Base-by-base conservation (phyloP, 2,888 invertebrate species). In the Drosophila anomelani region DNA sequence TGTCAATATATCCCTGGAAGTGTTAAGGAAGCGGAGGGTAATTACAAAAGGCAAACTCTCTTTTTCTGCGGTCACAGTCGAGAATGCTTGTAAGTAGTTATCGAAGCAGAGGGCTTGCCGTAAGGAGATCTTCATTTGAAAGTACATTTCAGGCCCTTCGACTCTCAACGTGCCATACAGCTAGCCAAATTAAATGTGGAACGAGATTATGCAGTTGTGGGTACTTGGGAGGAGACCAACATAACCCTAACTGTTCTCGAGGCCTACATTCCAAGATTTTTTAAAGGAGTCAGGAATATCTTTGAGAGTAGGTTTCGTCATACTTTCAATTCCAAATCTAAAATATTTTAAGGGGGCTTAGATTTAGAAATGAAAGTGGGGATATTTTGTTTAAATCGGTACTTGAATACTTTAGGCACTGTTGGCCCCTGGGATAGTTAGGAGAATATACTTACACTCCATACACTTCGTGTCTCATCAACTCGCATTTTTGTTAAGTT, bases 21-120 rank as follows among this genome's bases (percentile, higher is more conserved):
- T 89, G 95, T 95, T 1, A 94, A 95, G 80, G 96, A 97, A 89
- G 94, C 95, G 1, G 96, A 96, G 77, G 96, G 96, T 0, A 97
- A 97, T 92, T 96, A 96, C 90, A 94, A 96, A 69, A 93, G 97
- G 29, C 97, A 97, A 90, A 95, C 96, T 3, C 94, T 97, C 83
- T 97, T 97, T 93, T 97, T 97, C 93, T 98, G 97, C 90, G 97
- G 97, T 9, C 97, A 97, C 91, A 94, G 95, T 76, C 94, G 95
- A 38, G 95, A 95, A 76, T 96, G 96, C 94, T 94, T 95, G 96
- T 96, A 91, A 94, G 96, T 93, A 39, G 32, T 1, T n/a, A n/a
- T 2, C 3, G n/a, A 17, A 3, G 5, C 3, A 17, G 10, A 10
- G 13, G 10, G 29, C 1, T 3, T 34, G 38, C 4, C 6, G 3